phyloP scores from a whole-genome alignment of 1,140 invertebrate genomes.

The Apolygus lucorum region DNA sequence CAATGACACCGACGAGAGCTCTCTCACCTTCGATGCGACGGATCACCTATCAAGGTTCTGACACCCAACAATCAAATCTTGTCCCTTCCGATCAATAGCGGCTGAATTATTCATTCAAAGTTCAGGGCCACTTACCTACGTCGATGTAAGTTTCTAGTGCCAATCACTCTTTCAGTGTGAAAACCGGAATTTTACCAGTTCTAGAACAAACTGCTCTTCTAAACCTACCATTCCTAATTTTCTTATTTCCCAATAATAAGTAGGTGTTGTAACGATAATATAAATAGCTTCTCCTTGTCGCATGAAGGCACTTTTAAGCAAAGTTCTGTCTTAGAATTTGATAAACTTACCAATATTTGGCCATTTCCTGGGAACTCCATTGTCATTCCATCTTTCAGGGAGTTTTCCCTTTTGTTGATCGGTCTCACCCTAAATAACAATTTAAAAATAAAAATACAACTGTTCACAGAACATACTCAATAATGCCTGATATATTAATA shows the following conservation, averaged over 20 bases:
- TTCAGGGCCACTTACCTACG: background rate
- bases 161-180: background rate
- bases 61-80: slow-evolving; percentile 9
- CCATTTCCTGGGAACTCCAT: slow-evolving; percentile 69
- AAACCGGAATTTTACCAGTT: background rate
- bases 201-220: background rate
- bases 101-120: background rate
- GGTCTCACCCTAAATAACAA: slow-evolving; percentile 66
- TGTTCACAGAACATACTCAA: too few relatives aligned
- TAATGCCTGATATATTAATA: too few relatives aligned
- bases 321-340: too few relatives aligned
- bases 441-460: too few relatives aligned
- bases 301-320: too few relatives aligned
- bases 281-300: too few relatives aligned
- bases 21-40: background rate
- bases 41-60: background rate
- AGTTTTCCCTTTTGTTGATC: slow-evolving; percentile 56
- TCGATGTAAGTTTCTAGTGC: background rate
- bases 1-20: background rate
- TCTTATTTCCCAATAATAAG: background rate
- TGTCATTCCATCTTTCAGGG: slow-evolving; percentile 49
- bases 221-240: background rate
- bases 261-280: too few relatives aligned
- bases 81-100: background rate
- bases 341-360: slow-evolving; percentile 56